Conservation (phyloP, 1,140 invertebrate genomes). For the Lepidotrigona ventralis region DNA sequence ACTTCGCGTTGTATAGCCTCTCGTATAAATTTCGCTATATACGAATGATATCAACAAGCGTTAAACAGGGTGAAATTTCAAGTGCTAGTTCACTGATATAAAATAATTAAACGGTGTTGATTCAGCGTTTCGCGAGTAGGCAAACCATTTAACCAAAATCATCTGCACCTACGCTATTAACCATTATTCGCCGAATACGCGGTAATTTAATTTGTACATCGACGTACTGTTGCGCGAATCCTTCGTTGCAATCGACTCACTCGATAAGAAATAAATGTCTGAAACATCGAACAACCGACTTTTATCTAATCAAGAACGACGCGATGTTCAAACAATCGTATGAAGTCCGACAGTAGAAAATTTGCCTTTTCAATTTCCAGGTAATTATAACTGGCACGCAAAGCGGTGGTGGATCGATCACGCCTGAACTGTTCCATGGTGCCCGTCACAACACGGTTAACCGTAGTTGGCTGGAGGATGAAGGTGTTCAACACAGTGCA, state of each 20-base stretch:
- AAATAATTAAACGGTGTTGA: no score
- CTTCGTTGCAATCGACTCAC: background rate
- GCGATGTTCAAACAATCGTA: no score
- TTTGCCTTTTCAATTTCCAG: background rate
- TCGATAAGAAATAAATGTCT: background rate
- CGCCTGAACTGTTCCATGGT: background rate
- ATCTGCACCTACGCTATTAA: background rate
- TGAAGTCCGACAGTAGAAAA: no score
- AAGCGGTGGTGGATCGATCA: background rate
- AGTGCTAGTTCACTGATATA: no score
- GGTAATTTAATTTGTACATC: conserved; percentile 9
- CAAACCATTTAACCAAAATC: background rate
- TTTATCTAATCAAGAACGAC: background rate
- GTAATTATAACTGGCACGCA: background rate
- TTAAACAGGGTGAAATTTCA: no score
- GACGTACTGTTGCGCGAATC: no score
- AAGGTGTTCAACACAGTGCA: background rate
- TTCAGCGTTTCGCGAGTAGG: background rate
- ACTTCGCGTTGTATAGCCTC: no score
- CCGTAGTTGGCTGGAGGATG: background rate
- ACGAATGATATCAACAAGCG: no score
- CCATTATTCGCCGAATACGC: background rate
- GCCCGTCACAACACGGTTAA: background rate
- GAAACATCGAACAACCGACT: background rate
- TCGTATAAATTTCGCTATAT: no score